Evolutionary conservation across 2,888 invertebrate species (phyloP).

Genomic region (Apotomis betuletana): DNA sequence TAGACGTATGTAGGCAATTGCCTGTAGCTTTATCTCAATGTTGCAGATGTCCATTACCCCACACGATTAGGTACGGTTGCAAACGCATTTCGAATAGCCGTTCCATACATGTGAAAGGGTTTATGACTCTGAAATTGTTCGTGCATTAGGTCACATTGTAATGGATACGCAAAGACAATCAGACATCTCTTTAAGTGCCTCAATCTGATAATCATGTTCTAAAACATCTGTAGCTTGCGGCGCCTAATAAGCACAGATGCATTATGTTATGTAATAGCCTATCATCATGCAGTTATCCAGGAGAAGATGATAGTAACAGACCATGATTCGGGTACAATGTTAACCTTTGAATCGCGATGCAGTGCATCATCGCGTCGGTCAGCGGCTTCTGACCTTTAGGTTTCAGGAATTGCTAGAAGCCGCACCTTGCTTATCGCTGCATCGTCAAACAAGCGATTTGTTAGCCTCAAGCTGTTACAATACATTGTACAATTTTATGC

Average conservation of each 20-base stretch:
- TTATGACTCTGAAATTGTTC: slow-evolving; percentile 30
- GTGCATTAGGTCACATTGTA: slow-evolving; percentile 27
- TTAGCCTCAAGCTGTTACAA: slow-evolving; percentile 32
- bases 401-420: slow-evolving; percentile 58
- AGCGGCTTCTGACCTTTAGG: slow-evolving; percentile 54
- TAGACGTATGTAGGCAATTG: slow-evolving; percentile 20
- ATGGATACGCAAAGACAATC: slow-evolving; percentile 19
- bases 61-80: slow-evolving; percentile 45
- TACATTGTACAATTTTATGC: slow-evolving; percentile 46
- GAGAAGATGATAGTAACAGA: slow-evolving; percentile 1
- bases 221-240: slow-evolving; percentile 29
- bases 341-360: slow-evolving; percentile 46
- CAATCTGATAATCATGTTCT: slow-evolving; percentile 12
- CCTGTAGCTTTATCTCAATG: slow-evolving; percentile 25
- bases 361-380: slow-evolving; percentile 47
- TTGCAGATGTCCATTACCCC: slow-evolving; percentile 43
- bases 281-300: slow-evolving; percentile 43
- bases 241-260: slow-evolving; percentile 38
- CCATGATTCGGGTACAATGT: not conserved
- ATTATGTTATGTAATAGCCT: slow-evolving; percentile 39
- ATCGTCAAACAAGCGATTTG: slow-evolving; percentile 44
- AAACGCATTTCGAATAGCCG: slow-evolving; percentile 44
- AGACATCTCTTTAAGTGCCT: not conserved
- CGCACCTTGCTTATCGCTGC: slow-evolving; percentile 43
- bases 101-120: slow-evolving; percentile 11